Percentiles rank a stretch among this genome's conserved stretches.
Evolutionary conservation across 2,113 vertebrate genomes (phyloP).

Genomic region (Lophura nycthemera): DNA sequence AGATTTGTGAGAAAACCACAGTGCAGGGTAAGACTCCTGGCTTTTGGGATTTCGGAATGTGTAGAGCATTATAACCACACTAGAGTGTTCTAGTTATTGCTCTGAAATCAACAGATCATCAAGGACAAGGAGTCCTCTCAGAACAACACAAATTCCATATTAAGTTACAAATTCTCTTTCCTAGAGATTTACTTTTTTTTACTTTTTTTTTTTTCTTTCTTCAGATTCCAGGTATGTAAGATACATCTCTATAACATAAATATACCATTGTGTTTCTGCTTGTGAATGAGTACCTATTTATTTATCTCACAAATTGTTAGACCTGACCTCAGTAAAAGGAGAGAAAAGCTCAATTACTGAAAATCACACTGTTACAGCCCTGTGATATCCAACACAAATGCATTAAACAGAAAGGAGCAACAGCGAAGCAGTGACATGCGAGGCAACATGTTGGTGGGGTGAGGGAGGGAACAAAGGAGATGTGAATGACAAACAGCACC

Average conservation of each 20-base stretch:
- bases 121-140: constrained; percentile 19
- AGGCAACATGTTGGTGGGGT: not conserved
- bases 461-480: not conserved
- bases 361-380: constrained; percentile 39
- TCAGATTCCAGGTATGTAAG: not conserved
- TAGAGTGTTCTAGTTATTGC: constrained; percentile 15
- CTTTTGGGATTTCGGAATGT: not conserved
- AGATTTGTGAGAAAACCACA: not conserved
- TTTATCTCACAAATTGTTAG: constrained; percentile 57
- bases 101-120: constrained; percentile 39
- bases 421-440: not conserved
- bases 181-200: not conserved
- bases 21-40: rapidly evolving
- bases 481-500: constrained; percentile 37
- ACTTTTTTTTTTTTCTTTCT: not conserved
- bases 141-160: not conserved
- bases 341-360: not conserved
- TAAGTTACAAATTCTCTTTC: constrained; percentile 14
- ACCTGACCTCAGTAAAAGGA: constrained; percentile 7
- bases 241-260: not conserved
- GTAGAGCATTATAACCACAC: not conserved
- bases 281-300: not conserved
- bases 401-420: constrained; percentile 30
- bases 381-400: constrained; percentile 9
- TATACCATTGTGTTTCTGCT: not conserved